phyloP scores from a whole-genome alignment of 2,888 invertebrate species.

The Charanyca ferruginea region DNA sequence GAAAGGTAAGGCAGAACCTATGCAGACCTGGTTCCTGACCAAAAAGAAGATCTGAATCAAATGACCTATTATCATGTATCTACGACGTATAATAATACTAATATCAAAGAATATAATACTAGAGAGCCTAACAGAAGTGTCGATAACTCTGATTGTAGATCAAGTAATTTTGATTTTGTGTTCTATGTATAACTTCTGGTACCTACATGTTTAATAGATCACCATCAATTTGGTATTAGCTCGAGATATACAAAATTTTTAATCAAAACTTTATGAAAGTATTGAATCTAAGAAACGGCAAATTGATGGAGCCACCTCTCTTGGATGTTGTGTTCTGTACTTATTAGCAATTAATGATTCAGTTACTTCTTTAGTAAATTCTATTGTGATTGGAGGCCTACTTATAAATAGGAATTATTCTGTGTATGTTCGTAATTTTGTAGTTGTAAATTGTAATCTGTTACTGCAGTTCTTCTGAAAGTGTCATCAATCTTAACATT shows the following conservation, averaged over 20 bases:
- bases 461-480: neutral
- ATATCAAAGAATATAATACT: slow-evolving; percentile 26
- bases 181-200: neutral
- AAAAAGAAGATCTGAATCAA: slow-evolving; percentile 76
- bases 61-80: neutral
- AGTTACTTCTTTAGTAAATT: slow-evolving; percentile 9
- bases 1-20: slow-evolving; percentile 98
- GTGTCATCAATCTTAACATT: neutral
- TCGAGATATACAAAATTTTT: neutral
- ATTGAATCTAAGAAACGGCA: neutral
- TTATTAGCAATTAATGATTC: neutral
- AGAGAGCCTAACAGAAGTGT: slow-evolving; percentile 20
- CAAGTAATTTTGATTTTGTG: neutral
- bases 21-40: slow-evolving; percentile 97
- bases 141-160: neutral
- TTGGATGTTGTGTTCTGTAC: too few species aligned
- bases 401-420: neutral
- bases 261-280: too few species aligned
- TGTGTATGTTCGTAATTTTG: neutral
- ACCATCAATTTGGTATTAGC: neutral
- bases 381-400: slow-evolving; percentile 17
- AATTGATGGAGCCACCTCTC: neutral
- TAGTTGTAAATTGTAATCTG: slow-evolving; percentile 6
- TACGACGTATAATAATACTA: slow-evolving; percentile 26
- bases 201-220: neutral